phyloP scores from a whole-genome alignment of 2,113 vertebrate genomes.

The Tragelaphus strepsiceros region DNA sequence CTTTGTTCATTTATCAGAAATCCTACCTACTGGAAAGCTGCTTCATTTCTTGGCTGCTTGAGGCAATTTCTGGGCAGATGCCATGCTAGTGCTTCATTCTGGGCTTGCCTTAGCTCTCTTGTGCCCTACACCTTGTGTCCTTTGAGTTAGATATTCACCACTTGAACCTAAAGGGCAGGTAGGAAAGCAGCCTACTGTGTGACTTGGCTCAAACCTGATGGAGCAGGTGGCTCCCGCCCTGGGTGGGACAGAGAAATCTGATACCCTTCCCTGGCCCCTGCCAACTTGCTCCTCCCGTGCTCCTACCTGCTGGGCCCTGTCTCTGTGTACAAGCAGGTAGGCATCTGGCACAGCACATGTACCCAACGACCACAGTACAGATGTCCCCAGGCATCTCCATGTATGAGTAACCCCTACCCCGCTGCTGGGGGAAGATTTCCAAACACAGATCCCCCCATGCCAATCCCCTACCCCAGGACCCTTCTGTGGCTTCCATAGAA shows the following conservation, averaged over 20 bases:
- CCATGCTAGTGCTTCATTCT: neutral
- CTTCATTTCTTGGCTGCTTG: neutral
- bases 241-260: neutral
- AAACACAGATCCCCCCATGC: neutral
- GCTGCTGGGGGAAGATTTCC: constrained; percentile 5
- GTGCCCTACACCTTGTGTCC: neutral
- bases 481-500: neutral
- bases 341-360: constrained; percentile 43
- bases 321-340: neutral
- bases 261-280: constrained; percentile 7
- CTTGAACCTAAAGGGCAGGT: neutral
- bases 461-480: neutral
- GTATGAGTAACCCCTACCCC: neutral
- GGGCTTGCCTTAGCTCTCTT: neutral
- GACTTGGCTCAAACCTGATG: neutral
- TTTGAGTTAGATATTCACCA: neutral
- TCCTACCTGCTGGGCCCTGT: neutral
- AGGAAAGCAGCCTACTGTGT: constrained; percentile 42
- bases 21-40: neutral
- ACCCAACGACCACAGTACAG: neutral
- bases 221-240: constrained; percentile 51
- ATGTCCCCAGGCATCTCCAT: constrained; percentile 3
- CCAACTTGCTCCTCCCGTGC: neutral
- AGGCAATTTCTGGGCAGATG: neutral
- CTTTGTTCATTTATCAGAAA: constrained; percentile 58